Conservation (phyloP, 2,113 vertebrate genomes). For the Hiodon tergisus region DNA sequence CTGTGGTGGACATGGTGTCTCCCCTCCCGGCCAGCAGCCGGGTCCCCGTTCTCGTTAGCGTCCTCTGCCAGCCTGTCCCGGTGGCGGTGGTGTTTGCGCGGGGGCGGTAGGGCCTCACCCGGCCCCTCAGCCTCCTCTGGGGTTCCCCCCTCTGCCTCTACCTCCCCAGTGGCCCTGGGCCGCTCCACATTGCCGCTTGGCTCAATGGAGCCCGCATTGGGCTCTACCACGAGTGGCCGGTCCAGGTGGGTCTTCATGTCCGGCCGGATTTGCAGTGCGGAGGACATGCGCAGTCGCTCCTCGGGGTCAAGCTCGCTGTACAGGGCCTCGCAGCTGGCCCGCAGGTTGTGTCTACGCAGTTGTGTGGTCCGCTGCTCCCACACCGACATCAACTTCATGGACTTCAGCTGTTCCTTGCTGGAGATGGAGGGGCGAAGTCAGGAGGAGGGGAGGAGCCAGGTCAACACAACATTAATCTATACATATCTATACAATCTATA, state of each 20-base stretch:
- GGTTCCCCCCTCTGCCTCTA: constrained; percentile 16
- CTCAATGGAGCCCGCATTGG: constrained; percentile 38
- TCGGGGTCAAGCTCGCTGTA: constrained; percentile 83
- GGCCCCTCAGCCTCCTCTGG: neutral
- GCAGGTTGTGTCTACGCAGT: constrained; percentile 81
- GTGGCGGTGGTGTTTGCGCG: constrained; percentile 72
- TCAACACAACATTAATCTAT: neutral
- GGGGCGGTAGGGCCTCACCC: neutral
- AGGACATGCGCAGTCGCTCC: constrained; percentile 69
- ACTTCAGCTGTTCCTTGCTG: constrained; percentile 85
- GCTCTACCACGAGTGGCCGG: constrained; percentile 82
- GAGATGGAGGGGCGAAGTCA: constrained; percentile 7
- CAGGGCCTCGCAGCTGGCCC: constrained; percentile 81
- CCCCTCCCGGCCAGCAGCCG: constrained; percentile 55
- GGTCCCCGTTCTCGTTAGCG: constrained; percentile 58
- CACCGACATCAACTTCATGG: constrained; percentile 81
- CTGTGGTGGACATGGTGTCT: constrained; percentile 71
- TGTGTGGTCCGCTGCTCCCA: constrained; percentile 92
- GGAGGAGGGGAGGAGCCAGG: neutral
- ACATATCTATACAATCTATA: neutral
- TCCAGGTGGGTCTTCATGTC: constrained; percentile 92
- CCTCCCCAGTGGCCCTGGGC: constrained; percentile 28
- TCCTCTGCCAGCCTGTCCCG: constrained; percentile 46
- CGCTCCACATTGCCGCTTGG: constrained; percentile 52
- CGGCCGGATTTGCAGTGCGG: constrained; percentile 72